Base-by-base conservation (phyloP, 2,888 invertebrate species). In the Endomychus coccineus region DNA sequence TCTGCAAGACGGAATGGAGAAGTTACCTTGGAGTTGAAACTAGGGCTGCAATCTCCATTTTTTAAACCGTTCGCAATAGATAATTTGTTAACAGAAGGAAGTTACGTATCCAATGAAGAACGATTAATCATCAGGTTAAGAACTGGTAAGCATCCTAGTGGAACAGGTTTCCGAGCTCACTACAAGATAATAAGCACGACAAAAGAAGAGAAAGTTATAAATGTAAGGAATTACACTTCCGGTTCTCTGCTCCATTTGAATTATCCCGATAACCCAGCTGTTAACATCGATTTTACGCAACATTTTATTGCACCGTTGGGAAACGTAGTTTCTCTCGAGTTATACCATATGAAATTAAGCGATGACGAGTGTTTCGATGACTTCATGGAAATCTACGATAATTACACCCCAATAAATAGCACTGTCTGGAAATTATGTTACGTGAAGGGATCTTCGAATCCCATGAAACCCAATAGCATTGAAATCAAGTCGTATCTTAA, bases 371-470 rank as follows among this genome's bases (percentile, higher is more conserved):
- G 37, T 22, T 34, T 15, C 25, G 34, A 34, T 17, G 40, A 31
- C 11, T 21, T 40, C 7, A n/a, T 40, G 27, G 40, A 40, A 16
- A 35, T 40, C 25, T 29, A 33, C 48, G 83, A 83, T 61, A 78
- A 75, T 58, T 83, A 83, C 62, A 76, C 80, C 0, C 81, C 81
- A 51, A 68, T 68, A 47, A 82, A 82, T 59, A 82, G 82, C 19
- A 80, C 81, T 0, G 67, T 71, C 34, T 83, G 82, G 82, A 71
- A 70, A 16, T 66, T 83, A 16, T 83, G 83, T 53, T 71, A 70
- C 43, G 56, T 61, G 21, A 45, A 51, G 2, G 51, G 50, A 3
- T 46, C 41, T 3, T 54, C 64, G 51, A 52, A 63, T 64, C 27
- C 59, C 41, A 50, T 58, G 21, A 51, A 56, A 11, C 50, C 61